A percentile compares a stretch with the other conserved stretches of the same genome.
Evolutionary conservation across 2,113 vertebrate genomes (phyloP).

Genomic region (Pygoscelis adeliae): DNA sequence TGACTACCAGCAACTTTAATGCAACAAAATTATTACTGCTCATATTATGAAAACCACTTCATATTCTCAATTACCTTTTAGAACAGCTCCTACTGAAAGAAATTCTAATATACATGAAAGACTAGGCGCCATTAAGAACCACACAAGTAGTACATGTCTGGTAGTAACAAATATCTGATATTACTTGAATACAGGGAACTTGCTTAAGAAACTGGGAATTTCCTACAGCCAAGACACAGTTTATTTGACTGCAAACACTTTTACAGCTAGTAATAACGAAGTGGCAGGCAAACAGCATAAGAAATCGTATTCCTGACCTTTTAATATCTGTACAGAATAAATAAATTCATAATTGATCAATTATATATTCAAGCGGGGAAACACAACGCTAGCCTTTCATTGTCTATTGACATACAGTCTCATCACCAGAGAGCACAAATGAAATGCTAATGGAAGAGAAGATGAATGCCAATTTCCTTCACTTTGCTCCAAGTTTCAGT

Average conservation of each 20-base stretch:
- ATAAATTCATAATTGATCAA: slow-evolving; percentile 24
- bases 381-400: slow-evolving; percentile 23
- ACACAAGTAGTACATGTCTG: background rate
- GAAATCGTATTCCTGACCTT: slow-evolving; percentile 5
- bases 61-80: background rate
- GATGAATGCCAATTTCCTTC: slow-evolving; percentile 77
- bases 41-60: background rate
- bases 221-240: background rate
- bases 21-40: background rate
- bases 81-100: slow-evolving; percentile 2
- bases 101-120: background rate
- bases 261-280: background rate
- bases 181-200: slow-evolving; percentile 16
- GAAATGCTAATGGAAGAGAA: slow-evolving; percentile 72
- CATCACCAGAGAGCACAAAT: slow-evolving; percentile 62
- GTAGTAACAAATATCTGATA: background rate
- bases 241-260: slow-evolving; percentile 14
- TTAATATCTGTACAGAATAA: background rate
- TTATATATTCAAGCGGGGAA: slow-evolving; percentile 19
- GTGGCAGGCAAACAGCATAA: background rate
- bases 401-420: slow-evolving; percentile 53
- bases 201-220: background rate
- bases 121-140: background rate
- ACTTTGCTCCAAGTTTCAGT: slow-evolving; percentile 79
- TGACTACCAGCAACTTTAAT: slow-evolving; percentile 44